phyloP scores from a whole-genome alignment of 2,888 invertebrate genomes.

The Oscheius sp. region DNA sequence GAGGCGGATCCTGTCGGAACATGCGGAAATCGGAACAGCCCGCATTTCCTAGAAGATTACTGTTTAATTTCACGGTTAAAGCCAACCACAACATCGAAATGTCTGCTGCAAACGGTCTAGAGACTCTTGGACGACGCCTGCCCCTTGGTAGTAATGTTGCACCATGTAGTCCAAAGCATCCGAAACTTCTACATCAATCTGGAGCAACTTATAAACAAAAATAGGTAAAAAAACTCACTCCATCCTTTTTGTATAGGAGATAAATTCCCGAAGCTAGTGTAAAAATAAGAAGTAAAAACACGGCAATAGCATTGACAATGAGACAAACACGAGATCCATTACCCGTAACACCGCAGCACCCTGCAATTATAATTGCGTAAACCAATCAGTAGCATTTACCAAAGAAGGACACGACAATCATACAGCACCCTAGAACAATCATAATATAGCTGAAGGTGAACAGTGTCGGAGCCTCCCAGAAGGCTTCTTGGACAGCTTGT shows the following conservation, averaged over 20 bases:
- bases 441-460: constrained; percentile 72
- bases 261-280: constrained; percentile 68
- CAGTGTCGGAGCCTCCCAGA: constrained; percentile 72
- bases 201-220: constrained; percentile 24
- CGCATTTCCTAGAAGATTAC: constrained; percentile 63
- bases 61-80: not conserved
- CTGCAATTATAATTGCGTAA: constrained; percentile 35
- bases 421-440: constrained; percentile 66
- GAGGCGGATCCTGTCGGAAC: constrained; percentile 70
- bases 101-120: constrained; percentile 71
- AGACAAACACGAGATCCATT: constrained; percentile 57
- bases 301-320: constrained; percentile 59
- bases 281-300: constrained; percentile 66
- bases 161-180: constrained; percentile 73
- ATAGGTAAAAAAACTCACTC: constrained; percentile 47
- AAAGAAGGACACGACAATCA: constrained; percentile 69
- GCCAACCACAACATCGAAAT: constrained; percentile 69
- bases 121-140: constrained; percentile 70
- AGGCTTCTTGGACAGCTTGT: constrained; percentile 69
- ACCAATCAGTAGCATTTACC: constrained; percentile 42
- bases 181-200: constrained; percentile 72
- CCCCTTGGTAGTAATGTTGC: constrained; percentile 72
- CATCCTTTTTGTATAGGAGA: constrained; percentile 69
- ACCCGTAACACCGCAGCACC: constrained; percentile 70
- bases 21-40: constrained; percentile 71